Base-by-base conservation (phyloP, 2,797 vertebrate genomes). In the Lithobates sylvaticus region DNA sequence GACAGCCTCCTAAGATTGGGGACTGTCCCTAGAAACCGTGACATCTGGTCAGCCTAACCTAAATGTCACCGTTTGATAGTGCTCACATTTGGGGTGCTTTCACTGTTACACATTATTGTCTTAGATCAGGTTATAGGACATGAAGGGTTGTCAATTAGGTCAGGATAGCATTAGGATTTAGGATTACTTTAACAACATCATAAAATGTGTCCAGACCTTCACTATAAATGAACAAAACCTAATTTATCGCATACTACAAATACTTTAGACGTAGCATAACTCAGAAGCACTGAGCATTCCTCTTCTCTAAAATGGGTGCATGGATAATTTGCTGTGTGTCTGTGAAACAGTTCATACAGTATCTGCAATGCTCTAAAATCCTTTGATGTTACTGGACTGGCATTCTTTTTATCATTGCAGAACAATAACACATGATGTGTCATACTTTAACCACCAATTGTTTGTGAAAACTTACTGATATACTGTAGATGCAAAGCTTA, bases 321-420 rank as follows among this genome's bases (percentile, higher is more conserved):
- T 9, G 29, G 26, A 32, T 76, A 32, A 76, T 34, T 61, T 58
- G 47, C 50, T 36, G 27, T 50, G 34, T 61, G 27, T 58, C 34
- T 29, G 4, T 81, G 23, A 10, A 21, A 15, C 42, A 29, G 27
- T 32, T 54, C 64, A 71, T 47, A 39, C 39, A 39, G 39, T 39
- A 80, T 67, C 64, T 70, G 26, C 34, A 29, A 27, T 54, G 65
- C 67, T 16, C 18, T 10, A 32, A 13, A 10, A 21, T 26, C 54
- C 65, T 71, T 81, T 81, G 65, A 81, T 81, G 65, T 54, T 13
- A 16, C n/a, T 54, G 7, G 67, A 50, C 64, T n/a, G 10, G 15
- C 10, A 10, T 47, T 81, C 69, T 50, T 27, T 18, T 70, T 54
- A 34, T 71, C 69, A 70, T 27, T 47, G 29, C 16, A 42, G 64